Conservation (phyloP, 2,888 invertebrate species). For the Seira musarum region DNA sequence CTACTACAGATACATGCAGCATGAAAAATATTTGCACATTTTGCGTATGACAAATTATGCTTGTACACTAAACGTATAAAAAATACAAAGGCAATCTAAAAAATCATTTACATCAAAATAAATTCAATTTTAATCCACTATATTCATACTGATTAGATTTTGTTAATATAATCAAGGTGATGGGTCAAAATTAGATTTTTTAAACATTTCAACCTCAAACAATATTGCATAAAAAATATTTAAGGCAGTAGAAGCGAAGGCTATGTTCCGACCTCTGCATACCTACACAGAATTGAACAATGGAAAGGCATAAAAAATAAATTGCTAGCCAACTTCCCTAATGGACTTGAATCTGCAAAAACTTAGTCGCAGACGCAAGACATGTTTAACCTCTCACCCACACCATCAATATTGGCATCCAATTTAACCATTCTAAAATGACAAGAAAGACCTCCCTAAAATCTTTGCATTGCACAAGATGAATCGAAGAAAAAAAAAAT, state of each 20-base stretch:
- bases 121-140: no score
- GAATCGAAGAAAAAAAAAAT: background rate
- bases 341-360: background rate
- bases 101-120: no score
- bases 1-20: no score
- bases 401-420: conserved; percentile 5
- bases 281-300: background rate
- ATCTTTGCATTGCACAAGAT: conserved; percentile 3
- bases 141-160: no score
- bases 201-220: background rate
- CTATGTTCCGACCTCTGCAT: background rate
- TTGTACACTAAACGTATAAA: no score
- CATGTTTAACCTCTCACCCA: conserved; percentile 13
- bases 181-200: background rate
- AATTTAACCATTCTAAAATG: background rate
- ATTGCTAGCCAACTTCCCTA: background rate
- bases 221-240: conserved; percentile 5
- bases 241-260: background rate
- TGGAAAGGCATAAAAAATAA: background rate
- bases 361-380: background rate
- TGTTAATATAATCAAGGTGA: background rate
- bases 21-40: no score
- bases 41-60: no score
- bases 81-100: no score
- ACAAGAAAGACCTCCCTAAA: conserved; percentile 14